Evolutionary conservation across 2,888 invertebrate genomes (phyloP), one percentile per base, ranked within the genome.

Genomic region (Anagyrus pseudococci): DNA sequence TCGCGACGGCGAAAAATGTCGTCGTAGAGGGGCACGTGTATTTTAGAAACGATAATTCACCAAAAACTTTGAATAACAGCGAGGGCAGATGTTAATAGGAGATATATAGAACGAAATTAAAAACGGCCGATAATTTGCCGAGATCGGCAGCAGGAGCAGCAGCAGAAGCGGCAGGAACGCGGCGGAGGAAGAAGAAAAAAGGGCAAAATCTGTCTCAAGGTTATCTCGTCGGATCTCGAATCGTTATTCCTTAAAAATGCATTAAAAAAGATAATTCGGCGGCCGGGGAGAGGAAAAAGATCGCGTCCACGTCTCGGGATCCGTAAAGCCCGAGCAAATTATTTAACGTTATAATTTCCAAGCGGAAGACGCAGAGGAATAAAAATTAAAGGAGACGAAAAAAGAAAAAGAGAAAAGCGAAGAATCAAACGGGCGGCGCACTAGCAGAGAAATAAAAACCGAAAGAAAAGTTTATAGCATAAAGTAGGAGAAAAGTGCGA

Each of bases 221-320:
- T 65, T 65, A 65, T 58, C n/a, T n/a, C 58, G 55, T 50, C 22
- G 49, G 40, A 49, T 55, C n/a, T n/a, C 44, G 58, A 58, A 61
- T 61, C 58, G 50, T 61, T 57, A 29, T 60, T n/a, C n/a, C 43
- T 64, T 64, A 64, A 64, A 60, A 64, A 57, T 60, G 57, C 60
- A 64, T 64, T 62, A 57, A 54, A 64, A 64, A 64, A 57, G 50
- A 44, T 55, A 46, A 33, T 53, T 8, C 8, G 13, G 8, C 2
- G 15, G 33, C 3, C 3, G 15, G 15, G 15, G 15, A 29, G 29
- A 37, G 15, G 33, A 37, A 37, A 8, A 10, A 37, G n/a, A 37
- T 37, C 33, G 33, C 33, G 8, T 2, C 33, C 10, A 17, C 43
- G 20, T 7, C 41, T 4, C 41, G 15, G 17, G 41, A 41, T 41